Percentiles rank a stretch among this genome's conserved stretches.
Evolutionary conservation across 1,140 invertebrate genomes (phyloP).

Genomic region (Drosophila insularis): DNA sequence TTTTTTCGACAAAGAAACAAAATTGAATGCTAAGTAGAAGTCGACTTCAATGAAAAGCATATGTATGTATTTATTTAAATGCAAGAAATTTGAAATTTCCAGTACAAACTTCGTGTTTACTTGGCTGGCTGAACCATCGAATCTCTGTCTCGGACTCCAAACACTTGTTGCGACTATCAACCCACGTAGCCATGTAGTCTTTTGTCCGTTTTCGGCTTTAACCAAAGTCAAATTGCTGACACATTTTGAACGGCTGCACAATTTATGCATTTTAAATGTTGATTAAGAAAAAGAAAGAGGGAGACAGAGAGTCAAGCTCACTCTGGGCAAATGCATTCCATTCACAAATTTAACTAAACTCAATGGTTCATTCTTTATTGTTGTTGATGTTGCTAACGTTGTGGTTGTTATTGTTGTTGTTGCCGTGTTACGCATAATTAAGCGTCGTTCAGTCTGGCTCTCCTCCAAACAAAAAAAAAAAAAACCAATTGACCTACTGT

Average conservation of each 20-base stretch:
- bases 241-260: constrained; percentile 55
- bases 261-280: constrained; percentile 65
- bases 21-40: no score
- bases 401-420: constrained; percentile 38
- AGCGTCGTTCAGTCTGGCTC: constrained; percentile 62
- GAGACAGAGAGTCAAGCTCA: constrained; percentile 20
- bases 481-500: constrained; percentile 64
- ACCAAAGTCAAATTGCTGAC: constrained; percentile 44
- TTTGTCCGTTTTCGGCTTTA: constrained; percentile 28
- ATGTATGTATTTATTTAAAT: constrained; percentile 3
- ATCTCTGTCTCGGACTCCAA: constrained; percentile 16
- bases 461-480: constrained; percentile 20
- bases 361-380: constrained; percentile 47
- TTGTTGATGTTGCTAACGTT: constrained; percentile 23
- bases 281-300: constrained; percentile 27
- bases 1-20: no score
- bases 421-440: constrained; percentile 75
- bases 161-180: constrained; percentile 30
- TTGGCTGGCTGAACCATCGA: background rate
- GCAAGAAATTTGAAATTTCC: background rate
- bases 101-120: background rate
- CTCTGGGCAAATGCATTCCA: constrained; percentile 31
- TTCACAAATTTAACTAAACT: constrained; percentile 57
- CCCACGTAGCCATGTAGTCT: constrained; percentile 26
- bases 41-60: no score